phyloP scores from a whole-genome alignment of 2,888 invertebrate genomes.

The Hymenopus coronatus region DNA sequence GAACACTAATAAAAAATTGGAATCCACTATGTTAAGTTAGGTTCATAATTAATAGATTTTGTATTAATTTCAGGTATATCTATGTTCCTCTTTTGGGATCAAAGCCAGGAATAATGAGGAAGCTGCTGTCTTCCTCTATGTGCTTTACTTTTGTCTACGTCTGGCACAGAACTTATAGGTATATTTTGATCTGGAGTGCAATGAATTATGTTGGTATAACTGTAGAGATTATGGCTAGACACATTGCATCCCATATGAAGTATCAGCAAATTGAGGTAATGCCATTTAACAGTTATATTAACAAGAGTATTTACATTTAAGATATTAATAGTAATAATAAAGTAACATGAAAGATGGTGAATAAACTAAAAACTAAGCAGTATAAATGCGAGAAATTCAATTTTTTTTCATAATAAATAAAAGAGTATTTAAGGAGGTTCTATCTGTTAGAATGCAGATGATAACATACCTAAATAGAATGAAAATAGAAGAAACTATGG shows the following conservation, averaged over 20 bases:
- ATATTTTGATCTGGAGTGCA: constrained; percentile 80
- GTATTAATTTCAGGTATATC: constrained; percentile 63
- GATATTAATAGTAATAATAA: too few species aligned
- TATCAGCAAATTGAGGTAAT: constrained; percentile 49
- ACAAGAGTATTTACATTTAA: too few species aligned
- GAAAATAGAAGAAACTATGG: too few species aligned
- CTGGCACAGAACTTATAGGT: constrained; percentile 83
- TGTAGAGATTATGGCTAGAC: constrained; percentile 63
- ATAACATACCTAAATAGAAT: too few species aligned
- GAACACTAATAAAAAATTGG: too few species aligned
- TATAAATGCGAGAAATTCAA: too few species aligned
- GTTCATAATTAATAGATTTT: not conserved
- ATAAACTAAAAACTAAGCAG: too few species aligned
- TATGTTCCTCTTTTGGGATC: constrained; percentile 65
- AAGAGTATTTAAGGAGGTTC: too few species aligned
- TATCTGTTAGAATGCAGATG: too few species aligned
- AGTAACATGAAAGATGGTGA: too few species aligned
- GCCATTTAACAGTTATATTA: not conserved
- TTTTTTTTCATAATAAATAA: too few species aligned
- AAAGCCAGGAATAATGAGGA: constrained; percentile 51
- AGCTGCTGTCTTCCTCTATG: constrained; percentile 66
- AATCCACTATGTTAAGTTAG: too few species aligned
- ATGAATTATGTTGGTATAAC: constrained; percentile 80
- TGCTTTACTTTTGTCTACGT: constrained; percentile 82
- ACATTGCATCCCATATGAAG: constrained; percentile 48